These are phyloP conservation scores for Stomatorhinus ivindoensis DNA, from an alignment of 2,113 vertebrate species.

Conservation along the genomic window DNA sequence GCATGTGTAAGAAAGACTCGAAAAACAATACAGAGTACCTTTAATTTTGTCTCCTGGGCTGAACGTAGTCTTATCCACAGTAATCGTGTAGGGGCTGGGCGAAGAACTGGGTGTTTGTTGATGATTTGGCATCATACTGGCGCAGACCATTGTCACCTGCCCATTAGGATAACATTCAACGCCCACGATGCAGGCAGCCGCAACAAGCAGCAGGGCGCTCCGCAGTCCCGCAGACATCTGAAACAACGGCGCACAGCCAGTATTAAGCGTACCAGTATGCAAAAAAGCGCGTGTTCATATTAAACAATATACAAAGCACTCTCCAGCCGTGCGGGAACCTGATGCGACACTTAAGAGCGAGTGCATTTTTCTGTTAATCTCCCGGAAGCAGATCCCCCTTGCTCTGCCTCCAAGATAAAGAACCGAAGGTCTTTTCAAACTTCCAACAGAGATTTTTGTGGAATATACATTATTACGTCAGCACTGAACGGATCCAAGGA, in stretches of 20 bases:
- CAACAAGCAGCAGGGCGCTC: constrained; percentile 25
- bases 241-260: not conserved
- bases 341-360: not conserved
- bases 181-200: constrained; percentile 14
- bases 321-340: not conserved
- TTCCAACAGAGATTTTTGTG: not conserved
- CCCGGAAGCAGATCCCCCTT: not conserved
- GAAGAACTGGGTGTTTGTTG: constrained; percentile 25
- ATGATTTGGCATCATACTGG: constrained; percentile 65
- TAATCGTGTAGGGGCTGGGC: constrained; percentile 50
- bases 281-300: not conserved
- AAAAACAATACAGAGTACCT: constrained; percentile 53
- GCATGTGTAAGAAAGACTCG: not conserved
- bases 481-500: not conserved
- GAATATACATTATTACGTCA: not conserved
- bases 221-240: constrained; percentile 46
- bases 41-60: constrained; percentile 58
- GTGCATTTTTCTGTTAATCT: not conserved
- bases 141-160: constrained; percentile 55
- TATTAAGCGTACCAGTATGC: not conserved
- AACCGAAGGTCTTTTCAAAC: not conserved
- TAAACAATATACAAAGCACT: not conserved
- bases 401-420: not conserved
- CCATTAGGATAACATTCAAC: constrained; percentile 57
- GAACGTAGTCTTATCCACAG: constrained; percentile 58